Evolutionary conservation across 2,888 invertebrate genomes (phyloP), one percentile per base, ranked within the genome.

Genomic region (Drymonia ruficornis): DNA sequence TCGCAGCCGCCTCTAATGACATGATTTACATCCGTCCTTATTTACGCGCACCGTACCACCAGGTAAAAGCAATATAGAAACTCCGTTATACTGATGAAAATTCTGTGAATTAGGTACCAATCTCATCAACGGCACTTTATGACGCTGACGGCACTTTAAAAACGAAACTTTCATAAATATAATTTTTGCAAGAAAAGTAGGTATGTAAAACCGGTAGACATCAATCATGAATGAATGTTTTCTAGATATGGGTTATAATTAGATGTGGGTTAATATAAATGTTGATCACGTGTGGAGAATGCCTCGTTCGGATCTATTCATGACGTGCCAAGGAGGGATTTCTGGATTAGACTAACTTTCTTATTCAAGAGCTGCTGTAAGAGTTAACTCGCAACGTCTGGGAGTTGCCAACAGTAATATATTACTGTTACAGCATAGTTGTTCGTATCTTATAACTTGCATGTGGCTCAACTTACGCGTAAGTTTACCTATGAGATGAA

Each of bases 21-120:
- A 82, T 84, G 82, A 87, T 88, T 87, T 85, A 84, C 82, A 84
- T 80, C 77, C 72, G 74, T 72, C 67, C 73, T 80, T 85, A 83
- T 82, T 85, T 81, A 81, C 80, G 67, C 70, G 65, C 63, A 51
- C 70, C 56, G 65, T 63, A 64, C 64, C 54, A 63, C 59, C 64
- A 63, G 64, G 64, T 76, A 81, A 75, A 82, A 75, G 65, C 64
- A 67, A 67, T 72, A 71, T 67, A 61, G 64, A 63, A 70, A 70
- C 66, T 65, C 66, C 55, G 52, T 55, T 9, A 11, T 16, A 42
- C 1, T 11, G 1, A 42, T 31, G 1, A 9, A 9, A 11, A 31
- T 11, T 31, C 28, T 28, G 28, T 28, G 28, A 5, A 28, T 2
- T 1, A 28, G 5, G 8, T 28, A n/a, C n/a, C n/a, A n/a, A n/a